Evolutionary conservation across 2,888 invertebrate genomes (phyloP).

Genomic region (Xanthia icteritia): DNA sequence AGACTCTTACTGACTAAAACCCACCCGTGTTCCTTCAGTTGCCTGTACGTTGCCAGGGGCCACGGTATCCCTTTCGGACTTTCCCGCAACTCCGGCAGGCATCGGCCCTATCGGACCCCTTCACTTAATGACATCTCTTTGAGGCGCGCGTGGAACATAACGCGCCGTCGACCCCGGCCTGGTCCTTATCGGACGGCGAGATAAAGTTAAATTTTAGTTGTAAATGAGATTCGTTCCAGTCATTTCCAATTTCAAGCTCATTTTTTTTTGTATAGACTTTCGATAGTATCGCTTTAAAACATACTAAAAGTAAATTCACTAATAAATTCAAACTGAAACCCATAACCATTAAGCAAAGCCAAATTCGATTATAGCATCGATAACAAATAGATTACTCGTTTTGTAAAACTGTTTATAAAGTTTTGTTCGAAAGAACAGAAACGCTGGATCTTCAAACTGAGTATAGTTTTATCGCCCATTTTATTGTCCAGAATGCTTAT

Average conservation of each 20-base stretch:
- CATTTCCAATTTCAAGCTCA: background rate
- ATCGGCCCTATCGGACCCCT: too few species aligned
- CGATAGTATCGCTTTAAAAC: background rate
- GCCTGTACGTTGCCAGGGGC: too few species aligned
- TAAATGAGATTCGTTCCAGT: background rate
- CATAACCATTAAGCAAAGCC: slow-evolving; percentile 11
- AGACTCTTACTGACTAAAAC: too few species aligned
- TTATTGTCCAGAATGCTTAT: slow-evolving; percentile 58
- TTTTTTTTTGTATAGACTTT: slow-evolving; percentile 11
- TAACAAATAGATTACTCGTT: slow-evolving; percentile 44
- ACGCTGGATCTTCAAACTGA: slow-evolving; percentile 21
- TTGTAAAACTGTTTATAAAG: slow-evolving; percentile 20
- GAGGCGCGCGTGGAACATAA: too few species aligned
- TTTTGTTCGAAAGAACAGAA: slow-evolving; percentile 28
- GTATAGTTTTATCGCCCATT: slow-evolving; percentile 53
- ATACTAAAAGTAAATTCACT: background rate
- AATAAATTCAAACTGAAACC: slow-evolving; percentile 15
- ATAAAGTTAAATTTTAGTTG: too few species aligned
- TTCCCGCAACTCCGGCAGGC: too few species aligned
- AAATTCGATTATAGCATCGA: slow-evolving; percentile 42
- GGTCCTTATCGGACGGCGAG: too few species aligned
- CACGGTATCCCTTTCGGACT: too few species aligned
- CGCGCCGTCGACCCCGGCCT: too few species aligned
- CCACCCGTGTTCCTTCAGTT: too few species aligned
- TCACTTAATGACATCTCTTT: too few species aligned